Percentiles rank a stretch among this genome's conserved stretches.
These are phyloP conservation scores for Anguilla megastoma DNA, from an alignment of 2,797 vertebrate species.

Conservation along the genomic window DNA sequence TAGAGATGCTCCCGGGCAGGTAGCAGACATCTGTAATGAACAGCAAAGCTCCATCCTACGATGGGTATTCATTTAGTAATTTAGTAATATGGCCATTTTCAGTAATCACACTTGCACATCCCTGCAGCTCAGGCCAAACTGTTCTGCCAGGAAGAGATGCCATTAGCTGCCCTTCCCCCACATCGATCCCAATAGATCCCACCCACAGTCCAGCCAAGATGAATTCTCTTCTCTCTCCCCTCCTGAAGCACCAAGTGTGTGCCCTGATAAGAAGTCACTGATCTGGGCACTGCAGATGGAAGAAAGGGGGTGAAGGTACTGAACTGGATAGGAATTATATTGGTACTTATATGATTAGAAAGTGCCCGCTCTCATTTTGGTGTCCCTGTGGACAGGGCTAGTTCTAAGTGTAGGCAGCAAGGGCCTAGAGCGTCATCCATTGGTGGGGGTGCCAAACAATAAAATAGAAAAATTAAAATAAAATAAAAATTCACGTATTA, in stretches of 20 bases:
- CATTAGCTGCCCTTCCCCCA: background rate
- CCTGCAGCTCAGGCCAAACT: background rate
- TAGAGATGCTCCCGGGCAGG: background rate
- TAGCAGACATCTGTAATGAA: background rate
- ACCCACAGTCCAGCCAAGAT: background rate
- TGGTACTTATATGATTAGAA: no score
- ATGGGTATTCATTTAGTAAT: background rate
- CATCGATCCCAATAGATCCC: background rate
- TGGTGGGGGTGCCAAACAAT: no score
- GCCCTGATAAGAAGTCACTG: background rate
- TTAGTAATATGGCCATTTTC: slow-evolving; percentile 1
- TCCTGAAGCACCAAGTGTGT: background rate
- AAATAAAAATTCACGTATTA: no score
- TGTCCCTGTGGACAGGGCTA: no score
- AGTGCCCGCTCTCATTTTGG: no score
- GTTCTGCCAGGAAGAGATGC: background rate
- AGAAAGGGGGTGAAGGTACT: background rate
- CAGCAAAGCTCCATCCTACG: background rate
- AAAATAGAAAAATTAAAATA: no score
- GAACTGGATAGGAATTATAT: background rate
- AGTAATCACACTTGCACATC: background rate
- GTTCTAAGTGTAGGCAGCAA: no score
- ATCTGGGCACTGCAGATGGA: background rate
- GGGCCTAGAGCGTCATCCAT: no score
- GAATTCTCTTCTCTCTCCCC: background rate